Base-by-base conservation (phyloP, 1,140 invertebrate species). In the Hycleus phaleratus region DNA sequence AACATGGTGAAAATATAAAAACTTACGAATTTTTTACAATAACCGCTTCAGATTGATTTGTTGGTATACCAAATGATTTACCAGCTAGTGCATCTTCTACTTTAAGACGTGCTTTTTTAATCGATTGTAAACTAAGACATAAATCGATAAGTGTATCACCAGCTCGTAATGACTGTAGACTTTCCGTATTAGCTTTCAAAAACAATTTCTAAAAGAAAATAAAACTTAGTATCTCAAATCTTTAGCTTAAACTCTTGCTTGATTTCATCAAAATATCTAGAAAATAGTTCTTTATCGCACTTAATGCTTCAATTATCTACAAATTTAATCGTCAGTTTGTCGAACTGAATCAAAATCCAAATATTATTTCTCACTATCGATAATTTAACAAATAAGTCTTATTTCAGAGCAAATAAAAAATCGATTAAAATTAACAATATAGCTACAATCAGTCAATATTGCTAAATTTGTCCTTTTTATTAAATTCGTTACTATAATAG, bases 141-240 rank as follows among this genome's bases (percentile, higher is more conserved):
- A 91, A 82, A 60, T 90, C 84, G 26, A 93, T 75, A n/a, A 93
- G 72, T 11, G 85, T 83, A 61, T 89, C 84, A 5, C 87, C 87
- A n/a, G 87, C 90, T 63, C 85, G 80, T 56, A 92, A 76, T 61
- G 71, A 63, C 68, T 79, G 76, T 26, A 79, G 72, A 55, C 70
- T 76, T 45, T 78, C 74, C 5, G 79, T 77, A 68, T 86, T 86
- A 53, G 80, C 79, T 47, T 74, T 75, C 6, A 78, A 70, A 58
- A 86, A 80, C 58, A 82, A 67, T 45, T 73, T 75, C 80, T 83
- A 58, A 11, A 72, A 70, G 7, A 32, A 32, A 7, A 32, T 1
- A 5, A 32, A 32, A 32, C 7, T 32, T 32, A 32, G 1, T 32
- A 39, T 5, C 7, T 38, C 44, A 38, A 46, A 18, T 44, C 4